phyloP scores from a whole-genome alignment of 2,113 vertebrate genomes.

The Scopus umbretta region DNA sequence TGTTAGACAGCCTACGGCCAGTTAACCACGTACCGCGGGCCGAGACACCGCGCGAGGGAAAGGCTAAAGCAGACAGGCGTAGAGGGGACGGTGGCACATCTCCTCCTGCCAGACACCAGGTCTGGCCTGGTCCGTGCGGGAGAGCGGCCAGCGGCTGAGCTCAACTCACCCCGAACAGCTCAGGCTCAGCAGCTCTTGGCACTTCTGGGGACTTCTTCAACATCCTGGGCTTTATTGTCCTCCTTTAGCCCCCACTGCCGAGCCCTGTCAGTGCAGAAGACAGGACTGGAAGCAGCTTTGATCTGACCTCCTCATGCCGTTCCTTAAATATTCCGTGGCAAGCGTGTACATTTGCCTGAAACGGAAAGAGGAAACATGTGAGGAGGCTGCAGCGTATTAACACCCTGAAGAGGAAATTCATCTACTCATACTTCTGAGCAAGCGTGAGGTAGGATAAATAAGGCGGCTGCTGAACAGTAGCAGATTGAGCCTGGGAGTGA shows the following conservation, averaged over 20 bases:
- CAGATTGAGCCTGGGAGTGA: not conserved
- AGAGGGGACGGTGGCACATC: not conserved
- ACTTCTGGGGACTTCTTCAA: not conserved
- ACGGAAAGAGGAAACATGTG: not conserved
- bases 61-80: not conserved
- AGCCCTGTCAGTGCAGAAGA: not conserved
- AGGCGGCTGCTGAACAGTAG: not conserved
- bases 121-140: not conserved
- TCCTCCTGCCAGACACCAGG: not conserved
- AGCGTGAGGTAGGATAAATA: not conserved
- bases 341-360: not conserved
- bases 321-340: not conserved
- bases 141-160: not conserved
- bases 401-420: not conserved
- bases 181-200: not conserved
- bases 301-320: not conserved
- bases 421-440: not conserved
- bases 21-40: not conserved
- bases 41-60: fast-evolving
- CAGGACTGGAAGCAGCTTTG: not conserved
- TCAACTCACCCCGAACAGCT: not conserved
- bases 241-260: not conserved
- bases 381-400: not conserved
- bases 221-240: not conserved
- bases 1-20: fast-evolving